Percentiles rank a stretch among this genome's conserved stretches.
Evolutionary conservation across 2,113 vertebrate genomes (phyloP).

Genomic region (Indicator indicator): DNA sequence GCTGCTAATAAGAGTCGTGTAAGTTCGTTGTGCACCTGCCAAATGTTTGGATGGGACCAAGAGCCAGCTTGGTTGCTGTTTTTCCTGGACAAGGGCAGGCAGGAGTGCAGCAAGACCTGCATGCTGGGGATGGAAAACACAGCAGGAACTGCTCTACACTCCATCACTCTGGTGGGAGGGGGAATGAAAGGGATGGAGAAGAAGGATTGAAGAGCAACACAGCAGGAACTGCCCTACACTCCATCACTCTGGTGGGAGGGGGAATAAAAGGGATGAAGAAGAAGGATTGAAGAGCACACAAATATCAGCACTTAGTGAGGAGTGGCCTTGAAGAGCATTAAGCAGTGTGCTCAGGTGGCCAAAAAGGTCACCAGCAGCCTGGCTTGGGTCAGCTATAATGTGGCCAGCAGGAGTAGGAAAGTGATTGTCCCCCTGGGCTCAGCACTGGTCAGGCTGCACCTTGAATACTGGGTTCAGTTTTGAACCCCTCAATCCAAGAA

Average conservation of each 20-base stretch:
- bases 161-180: neutral
- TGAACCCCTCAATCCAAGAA: no score
- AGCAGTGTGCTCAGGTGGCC: neutral
- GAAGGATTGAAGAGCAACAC: neutral
- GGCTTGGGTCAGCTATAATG: no score
- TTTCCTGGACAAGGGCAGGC: neutral
- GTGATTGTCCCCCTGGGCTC: no score
- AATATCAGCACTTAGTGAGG: neutral
- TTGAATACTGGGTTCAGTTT: no score
- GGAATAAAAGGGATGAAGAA: neutral
- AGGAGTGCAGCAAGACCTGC: neutral
- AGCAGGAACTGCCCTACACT: neutral
- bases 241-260: neutral
- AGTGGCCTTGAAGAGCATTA: neutral
- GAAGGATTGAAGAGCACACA: neutral
- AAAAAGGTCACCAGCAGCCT: no score
- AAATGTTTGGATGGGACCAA: neutral
- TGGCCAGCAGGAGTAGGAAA: no score
- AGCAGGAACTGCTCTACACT: neutral
- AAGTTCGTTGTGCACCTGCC: conserved; percentile 29
- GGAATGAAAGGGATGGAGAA: neutral
- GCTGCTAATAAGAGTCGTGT: neutral
- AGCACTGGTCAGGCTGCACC: no score
- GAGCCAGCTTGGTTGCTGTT: neutral
- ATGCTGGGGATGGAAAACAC: neutral